Conservation (phyloP, 2,797 vertebrate genomes). For the Alfaro cultratus region DNA sequence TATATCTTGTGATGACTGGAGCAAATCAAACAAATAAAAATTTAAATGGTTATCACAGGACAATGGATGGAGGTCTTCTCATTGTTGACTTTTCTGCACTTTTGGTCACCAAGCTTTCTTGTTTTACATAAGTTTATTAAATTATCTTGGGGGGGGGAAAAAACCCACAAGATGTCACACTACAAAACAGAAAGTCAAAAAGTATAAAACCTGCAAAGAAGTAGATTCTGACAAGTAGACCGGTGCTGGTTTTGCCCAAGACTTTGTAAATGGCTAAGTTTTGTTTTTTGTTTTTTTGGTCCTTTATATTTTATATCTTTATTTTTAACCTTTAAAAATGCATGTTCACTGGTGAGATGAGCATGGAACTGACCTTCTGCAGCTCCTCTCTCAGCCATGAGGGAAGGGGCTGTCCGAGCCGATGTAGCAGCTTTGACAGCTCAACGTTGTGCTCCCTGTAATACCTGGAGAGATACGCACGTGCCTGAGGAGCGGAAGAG, state of each 20-base stretch:
- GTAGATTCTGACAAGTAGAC: neutral
- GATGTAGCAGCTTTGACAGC: slow-evolving; percentile 94
- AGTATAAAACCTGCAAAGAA: neutral
- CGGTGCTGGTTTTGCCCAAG: too few species aligned
- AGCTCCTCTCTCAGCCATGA: slow-evolving; percentile 97
- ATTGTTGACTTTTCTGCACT: neutral
- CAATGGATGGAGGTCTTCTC: neutral
- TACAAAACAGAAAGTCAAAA: neutral
- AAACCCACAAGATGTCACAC: neutral
- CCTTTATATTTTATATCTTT: neutral
- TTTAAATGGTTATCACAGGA: neutral
- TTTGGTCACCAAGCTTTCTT: neutral
- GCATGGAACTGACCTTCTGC: slow-evolving; percentile 90
- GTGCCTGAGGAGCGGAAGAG: slow-evolving; percentile 80
- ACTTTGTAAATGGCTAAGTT: neutral
- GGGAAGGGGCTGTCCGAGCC: slow-evolving; percentile 92
- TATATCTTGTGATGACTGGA: neutral
- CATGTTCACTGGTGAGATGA: slow-evolving; percentile 13
- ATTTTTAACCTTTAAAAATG: neutral
- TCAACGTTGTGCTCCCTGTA: slow-evolving; percentile 97
- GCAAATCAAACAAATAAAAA: neutral
- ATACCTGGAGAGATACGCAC: slow-evolving; percentile 92
- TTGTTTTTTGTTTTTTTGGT: neutral
- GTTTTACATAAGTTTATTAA: neutral
- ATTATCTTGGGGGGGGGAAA: neutral